These are phyloP conservation scores for Montifringilla adamsi DNA, from an alignment of 2,113 vertebrate genomes.

Conservation along the genomic window DNA sequence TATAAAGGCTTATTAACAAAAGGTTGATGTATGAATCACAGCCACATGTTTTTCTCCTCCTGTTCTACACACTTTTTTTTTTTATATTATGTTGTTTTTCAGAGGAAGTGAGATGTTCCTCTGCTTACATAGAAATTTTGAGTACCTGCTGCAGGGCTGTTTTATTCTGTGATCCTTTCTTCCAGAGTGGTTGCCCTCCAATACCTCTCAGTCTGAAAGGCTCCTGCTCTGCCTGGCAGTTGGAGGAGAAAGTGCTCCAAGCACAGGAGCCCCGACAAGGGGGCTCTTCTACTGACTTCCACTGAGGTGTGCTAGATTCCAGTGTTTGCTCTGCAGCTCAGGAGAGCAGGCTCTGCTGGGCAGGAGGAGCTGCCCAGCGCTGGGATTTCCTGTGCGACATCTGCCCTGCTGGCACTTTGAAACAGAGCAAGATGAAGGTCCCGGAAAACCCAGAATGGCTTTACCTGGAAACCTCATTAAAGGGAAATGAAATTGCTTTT, in stretches of 20 bases:
- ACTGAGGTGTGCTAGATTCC: slow-evolving; percentile 70
- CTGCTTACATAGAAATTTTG: background rate
- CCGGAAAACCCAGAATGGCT: slow-evolving; percentile 26
- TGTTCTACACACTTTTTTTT: background rate
- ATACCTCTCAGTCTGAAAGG: background rate
- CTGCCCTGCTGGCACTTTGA: background rate
- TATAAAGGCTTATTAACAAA: background rate
- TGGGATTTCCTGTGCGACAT: background rate
- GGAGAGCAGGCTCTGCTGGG: background rate
- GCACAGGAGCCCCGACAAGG: background rate
- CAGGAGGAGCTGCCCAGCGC: background rate
- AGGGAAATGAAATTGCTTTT: slow-evolving; percentile 3
- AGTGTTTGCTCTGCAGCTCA: slow-evolving; percentile 38
- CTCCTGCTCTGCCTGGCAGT: background rate
- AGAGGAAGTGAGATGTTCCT: background rate
- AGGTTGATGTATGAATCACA: background rate
- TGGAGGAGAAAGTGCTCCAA: background rate
- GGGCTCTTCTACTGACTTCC: slow-evolving; percentile 63
- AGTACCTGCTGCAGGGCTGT: background rate
- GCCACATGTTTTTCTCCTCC: background rate
- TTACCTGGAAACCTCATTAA: slow-evolving; percentile 48
- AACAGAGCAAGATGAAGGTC: background rate
- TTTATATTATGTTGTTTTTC: background rate
- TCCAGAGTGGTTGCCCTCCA: background rate
- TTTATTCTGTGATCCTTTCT: background rate